Evolutionary conservation across 2,888 invertebrate genomes (phyloP).

Genomic region (Coecobrya sp.): DNA sequence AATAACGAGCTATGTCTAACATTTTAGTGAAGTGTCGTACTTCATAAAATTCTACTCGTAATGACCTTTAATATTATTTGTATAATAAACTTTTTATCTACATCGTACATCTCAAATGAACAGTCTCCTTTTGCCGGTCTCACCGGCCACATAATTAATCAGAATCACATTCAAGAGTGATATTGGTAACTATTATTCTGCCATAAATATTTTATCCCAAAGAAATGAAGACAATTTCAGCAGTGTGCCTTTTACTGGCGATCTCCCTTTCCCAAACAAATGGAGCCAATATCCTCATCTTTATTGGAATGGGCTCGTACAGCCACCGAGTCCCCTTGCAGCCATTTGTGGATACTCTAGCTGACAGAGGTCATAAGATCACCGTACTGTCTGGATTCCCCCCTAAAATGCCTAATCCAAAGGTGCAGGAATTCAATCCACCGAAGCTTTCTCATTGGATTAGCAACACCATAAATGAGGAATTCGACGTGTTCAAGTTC

Average conservation of each 20-base stretch:
- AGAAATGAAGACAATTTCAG: not conserved
- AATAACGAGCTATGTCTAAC: no score
- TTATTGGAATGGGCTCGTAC: conserved; percentile 60
- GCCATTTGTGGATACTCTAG: conserved; percentile 54
- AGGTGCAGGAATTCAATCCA: conserved; percentile 39
- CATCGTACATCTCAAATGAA: no score
- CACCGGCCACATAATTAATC: not conserved
- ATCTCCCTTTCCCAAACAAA: conserved; percentile 7
- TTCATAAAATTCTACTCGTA: no score
- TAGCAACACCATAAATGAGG: not conserved
- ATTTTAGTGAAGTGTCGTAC: no score
- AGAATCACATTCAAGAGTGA: no score
- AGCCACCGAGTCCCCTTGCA: conserved; percentile 60
- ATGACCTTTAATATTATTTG: no score
- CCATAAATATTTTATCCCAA: no score
- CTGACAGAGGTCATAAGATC: conserved; percentile 55
- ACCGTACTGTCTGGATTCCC: conserved; percentile 54
- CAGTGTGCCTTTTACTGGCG: not conserved
- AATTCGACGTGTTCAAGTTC: conserved; percentile 57
- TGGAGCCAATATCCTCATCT: conserved; percentile 69
- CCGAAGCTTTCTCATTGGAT: conserved; percentile 33
- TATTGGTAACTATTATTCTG: no score
- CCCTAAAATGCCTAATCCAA: conserved; percentile 26
- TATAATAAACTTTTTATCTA: no score
- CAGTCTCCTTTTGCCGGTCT: not conserved